A percentile compares a stretch with the other conserved stretches of the same genome.
phyloP scores from a whole-genome alignment of 1,140 invertebrate genomes.

The Bursaphelenchus mucronatus region DNA sequence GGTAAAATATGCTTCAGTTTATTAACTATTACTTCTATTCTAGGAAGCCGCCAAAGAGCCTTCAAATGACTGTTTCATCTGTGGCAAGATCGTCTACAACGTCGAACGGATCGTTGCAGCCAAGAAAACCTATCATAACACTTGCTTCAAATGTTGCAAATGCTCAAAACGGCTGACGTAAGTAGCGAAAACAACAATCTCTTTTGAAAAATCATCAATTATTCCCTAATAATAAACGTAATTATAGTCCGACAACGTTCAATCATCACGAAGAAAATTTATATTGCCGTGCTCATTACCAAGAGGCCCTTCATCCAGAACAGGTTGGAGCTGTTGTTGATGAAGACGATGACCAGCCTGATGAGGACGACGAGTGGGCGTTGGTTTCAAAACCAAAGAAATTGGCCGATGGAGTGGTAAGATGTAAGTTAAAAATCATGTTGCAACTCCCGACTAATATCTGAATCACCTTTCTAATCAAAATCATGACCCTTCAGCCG shows the following conservation, averaged over 20 bases:
- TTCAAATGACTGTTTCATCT: conserved; percentile 56
- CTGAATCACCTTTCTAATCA: conserved; percentile 13
- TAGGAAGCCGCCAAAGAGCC: conserved; percentile 37
- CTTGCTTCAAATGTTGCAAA: conserved; percentile 60
- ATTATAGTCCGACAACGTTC: conserved; percentile 53
- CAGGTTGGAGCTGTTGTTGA: conserved; percentile 27
- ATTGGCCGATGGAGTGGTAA: conserved; percentile 48
- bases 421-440: conserved; percentile 35
- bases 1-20: conserved; percentile 19
- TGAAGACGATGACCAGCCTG: conserved; percentile 27
- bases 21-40: conserved; percentile 11
- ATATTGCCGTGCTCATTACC: conserved; percentile 48
- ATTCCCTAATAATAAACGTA: background rate
- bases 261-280: conserved; percentile 54
- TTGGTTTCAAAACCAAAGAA: conserved; percentile 56
- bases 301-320: conserved; percentile 55
- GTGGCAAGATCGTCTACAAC: conserved; percentile 60
- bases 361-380: conserved; percentile 56
- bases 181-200: conserved; percentile 22
- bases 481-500: conserved; percentile 38
- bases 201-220: conserved; percentile 18
- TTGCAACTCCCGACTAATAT: conserved; percentile 9
- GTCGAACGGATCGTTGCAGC: conserved; percentile 59
- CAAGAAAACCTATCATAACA: conserved; percentile 59
- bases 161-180: conserved; percentile 60